phyloP scores from a whole-genome alignment of 2,113 vertebrate species.

The Malurus melanocephalus region DNA sequence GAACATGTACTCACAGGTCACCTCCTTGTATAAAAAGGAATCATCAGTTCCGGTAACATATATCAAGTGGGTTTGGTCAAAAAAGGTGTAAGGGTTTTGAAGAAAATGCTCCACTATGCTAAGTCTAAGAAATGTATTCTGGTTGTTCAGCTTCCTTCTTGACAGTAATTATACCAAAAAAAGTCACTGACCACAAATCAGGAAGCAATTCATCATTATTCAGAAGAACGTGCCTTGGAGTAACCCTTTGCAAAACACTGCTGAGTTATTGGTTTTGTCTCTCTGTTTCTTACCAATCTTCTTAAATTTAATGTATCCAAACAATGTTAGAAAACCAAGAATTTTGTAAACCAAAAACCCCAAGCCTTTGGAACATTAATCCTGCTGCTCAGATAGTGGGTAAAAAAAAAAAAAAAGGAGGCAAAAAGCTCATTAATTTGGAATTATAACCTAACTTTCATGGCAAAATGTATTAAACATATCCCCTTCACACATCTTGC shows the following conservation, averaged over 20 bases:
- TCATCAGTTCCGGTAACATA: conserved; percentile 40
- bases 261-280: conserved; percentile 55
- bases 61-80: conserved; percentile 43
- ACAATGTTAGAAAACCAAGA: conserved; percentile 13
- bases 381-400: not conserved
- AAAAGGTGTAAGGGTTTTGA: conserved; percentile 32
- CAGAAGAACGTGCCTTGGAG: conserved; percentile 64
- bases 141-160: conserved; percentile 68
- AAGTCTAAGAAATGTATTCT: conserved; percentile 57
- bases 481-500: not conserved
- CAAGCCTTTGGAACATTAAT: not conserved
- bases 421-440: not conserved
- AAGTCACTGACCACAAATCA: conserved; percentile 69
- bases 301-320: conserved; percentile 41
- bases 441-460: not conserved
- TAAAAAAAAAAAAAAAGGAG: not conserved
- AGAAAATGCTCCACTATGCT: conserved; percentile 45
- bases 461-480: not conserved
- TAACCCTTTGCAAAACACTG: conserved; percentile 57
- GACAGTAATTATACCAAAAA: conserved; percentile 71
- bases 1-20: conserved; percentile 34
- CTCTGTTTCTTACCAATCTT: conserved; percentile 20
- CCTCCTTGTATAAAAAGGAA: conserved; percentile 27
- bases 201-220: conserved; percentile 75
- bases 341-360: conserved; percentile 27